Evolutionary conservation across 1,140 invertebrate genomes (phyloP), one percentile per base, ranked within the genome.

Genomic region (Drosophila watanabei): DNA sequence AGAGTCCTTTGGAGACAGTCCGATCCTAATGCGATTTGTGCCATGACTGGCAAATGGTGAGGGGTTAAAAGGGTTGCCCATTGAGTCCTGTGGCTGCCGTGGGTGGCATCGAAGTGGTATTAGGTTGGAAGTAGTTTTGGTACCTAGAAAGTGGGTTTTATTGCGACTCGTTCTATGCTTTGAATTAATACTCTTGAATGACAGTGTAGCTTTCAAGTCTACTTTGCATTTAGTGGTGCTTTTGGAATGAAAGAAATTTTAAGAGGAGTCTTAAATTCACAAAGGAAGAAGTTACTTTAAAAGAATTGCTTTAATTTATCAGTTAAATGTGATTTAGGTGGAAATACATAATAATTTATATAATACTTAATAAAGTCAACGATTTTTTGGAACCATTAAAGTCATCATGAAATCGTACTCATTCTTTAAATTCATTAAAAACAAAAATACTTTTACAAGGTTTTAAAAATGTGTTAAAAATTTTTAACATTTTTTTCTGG

Each of bases 1-100:
- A 35, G 52, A 24, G 33, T 56, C 52, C 52, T 37, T 37, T 56
- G 52, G 32, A 28, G 68, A 48, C 63, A 62, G 70, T 59, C 52
- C 45, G 35, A 35, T 46, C 69, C 68, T 73, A 72, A 73, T 73
- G 70, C 70, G 70, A 73, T 73, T 73, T 73, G 70, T 48, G 52
- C 52, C 33, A 24, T 37, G 33, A 56, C 52, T 56, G 56, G 68
- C 52, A 72, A 72, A 71, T 72, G 69, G 66, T 58, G 69, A 70
- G 63, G 48, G 52, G 49, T 33, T 60, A 49, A 60, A 73, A 59
- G 52, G 54, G 45, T 73, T 59, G 69, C 20, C 39, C 20, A 70
- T 70, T n/a, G n/a, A 33, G 24, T 71, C 43, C 51, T 72, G 65
- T 18, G 69, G 66, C 49, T 4, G 37, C 32, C 28, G 32, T 35